Conservation (phyloP, 2,888 invertebrate species). For the Nomada lathburiana region DNA sequence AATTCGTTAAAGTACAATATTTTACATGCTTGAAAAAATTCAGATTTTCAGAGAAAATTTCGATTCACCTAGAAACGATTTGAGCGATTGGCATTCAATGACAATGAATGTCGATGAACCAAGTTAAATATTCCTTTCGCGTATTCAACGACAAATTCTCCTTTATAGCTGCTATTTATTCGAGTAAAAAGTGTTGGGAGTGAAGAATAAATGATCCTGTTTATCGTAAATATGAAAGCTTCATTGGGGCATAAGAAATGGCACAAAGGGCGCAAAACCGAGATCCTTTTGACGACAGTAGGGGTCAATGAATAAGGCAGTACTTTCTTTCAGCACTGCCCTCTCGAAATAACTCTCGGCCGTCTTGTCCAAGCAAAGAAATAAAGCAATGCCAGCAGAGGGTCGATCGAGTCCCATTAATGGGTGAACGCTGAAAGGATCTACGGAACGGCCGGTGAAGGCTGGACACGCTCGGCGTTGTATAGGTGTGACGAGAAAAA, state of each 20-base stretch:
- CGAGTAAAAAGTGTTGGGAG: neutral
- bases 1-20: neutral
- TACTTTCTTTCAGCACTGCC: slow-evolving; percentile 63
- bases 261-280: slow-evolving; percentile 35
- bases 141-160: neutral
- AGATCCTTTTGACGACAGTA: slow-evolving; percentile 46
- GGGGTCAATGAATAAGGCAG: slow-evolving; percentile 65
- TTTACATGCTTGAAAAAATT: neutral
- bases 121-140: too few species aligned
- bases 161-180: neutral
- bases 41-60: neutral
- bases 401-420: slow-evolving; percentile 78
- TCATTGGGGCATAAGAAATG: slow-evolving; percentile 18
- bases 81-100: too few species aligned
- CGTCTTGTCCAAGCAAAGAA: slow-evolving; percentile 71
- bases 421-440: slow-evolving; percentile 72
- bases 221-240: slow-evolving; percentile 34
- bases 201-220: slow-evolving; percentile 18
- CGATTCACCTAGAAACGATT: neutral
- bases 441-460: slow-evolving; percentile 61
- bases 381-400: slow-evolving; percentile 67
- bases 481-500: slow-evolving; percentile 69
- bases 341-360: slow-evolving; percentile 63
- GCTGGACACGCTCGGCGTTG: slow-evolving; percentile 71
- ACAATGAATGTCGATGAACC: too few species aligned